Base-by-base conservation (phyloP, 1,140 invertebrate species). In the Helicoverpa armigera region DNA sequence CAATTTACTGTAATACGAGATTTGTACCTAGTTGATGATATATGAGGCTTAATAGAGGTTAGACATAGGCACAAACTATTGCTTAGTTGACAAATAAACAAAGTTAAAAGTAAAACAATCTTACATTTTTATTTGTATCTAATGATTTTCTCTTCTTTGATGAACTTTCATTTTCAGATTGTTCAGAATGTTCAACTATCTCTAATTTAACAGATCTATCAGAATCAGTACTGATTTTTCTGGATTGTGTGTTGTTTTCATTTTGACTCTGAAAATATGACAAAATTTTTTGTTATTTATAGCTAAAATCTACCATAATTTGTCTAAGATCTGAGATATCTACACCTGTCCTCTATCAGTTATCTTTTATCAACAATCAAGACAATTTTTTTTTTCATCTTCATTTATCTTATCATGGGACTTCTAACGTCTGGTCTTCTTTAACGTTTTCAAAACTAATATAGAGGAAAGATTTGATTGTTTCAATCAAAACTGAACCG, bases 131-230 rank as follows among this genome's bases (percentile, higher is more conserved):
- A 31, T 11, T 1, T 3, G 58, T 29, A 31, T 31, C 12, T 54
- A 31, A 72, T 72, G 9, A 16, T 23, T 54, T 56, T 31, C 51
- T 54, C 69, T 56, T 56, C 18, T 31, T 31, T 14, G 12, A 61
- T 12, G 23, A 3, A 61, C 18, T 61, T 61, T 61, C 18, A 13
- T 14, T 7, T 23, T 16, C 43, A 54, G 60, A 50, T 12, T 69
- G n/a, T 50, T 69, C 65, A 54, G 60, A 50, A 18, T 69, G n/a
- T 50, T 69, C 65, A 48, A 50, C 65, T 13, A 51, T 69, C 65
- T 69, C 65, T 43, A 69, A 16, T 18, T 51, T 69, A 13, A 69
- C 16, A 50, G 65, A 50, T 18, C 65, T 69, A 16, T 69, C 65
- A 4, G 65, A 69, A 50, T 69, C 65, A 18, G 65, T 51, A 16